phyloP scores from a whole-genome alignment of 2,113 vertebrate genomes.

The Callaeas wilsoni region DNA sequence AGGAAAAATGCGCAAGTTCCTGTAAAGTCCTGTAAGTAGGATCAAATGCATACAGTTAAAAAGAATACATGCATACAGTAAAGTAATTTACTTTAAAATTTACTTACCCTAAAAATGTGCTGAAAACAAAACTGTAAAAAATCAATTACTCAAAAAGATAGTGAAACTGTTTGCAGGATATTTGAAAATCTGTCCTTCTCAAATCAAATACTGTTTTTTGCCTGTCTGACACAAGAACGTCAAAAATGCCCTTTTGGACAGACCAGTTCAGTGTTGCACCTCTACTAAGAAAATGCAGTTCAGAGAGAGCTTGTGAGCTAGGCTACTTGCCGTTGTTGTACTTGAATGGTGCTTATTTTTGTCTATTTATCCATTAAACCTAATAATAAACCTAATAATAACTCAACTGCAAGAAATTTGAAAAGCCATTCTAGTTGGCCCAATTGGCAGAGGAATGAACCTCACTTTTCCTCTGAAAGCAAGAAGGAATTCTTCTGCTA shows the following conservation, averaged over 20 bases:
- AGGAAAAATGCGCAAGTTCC: constrained; percentile 82
- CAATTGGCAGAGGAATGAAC: background rate
- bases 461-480: background rate
- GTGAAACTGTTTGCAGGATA: background rate
- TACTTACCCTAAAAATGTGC: background rate
- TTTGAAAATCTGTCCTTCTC: background rate
- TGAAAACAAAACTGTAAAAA: background rate
- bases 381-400: background rate
- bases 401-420: background rate
- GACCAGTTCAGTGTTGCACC: background rate
- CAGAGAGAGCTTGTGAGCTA: background rate
- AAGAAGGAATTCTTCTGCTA: background rate
- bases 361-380: background rate
- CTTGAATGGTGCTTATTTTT: background rate
- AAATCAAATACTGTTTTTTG: background rate
- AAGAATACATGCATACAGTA: background rate
- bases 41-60: background rate
- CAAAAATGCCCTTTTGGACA: background rate
- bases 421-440: background rate
- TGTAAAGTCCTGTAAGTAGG: constrained; percentile 64
- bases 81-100: background rate
- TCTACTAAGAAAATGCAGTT: background rate
- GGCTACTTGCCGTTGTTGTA: background rate
- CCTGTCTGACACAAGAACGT: background rate
- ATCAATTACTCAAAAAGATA: background rate